A percentile compares a stretch with the other conserved stretches of the same genome.
phyloP scores from a whole-genome alignment of 2,797 vertebrate species.

The Lithobates sylvaticus region DNA sequence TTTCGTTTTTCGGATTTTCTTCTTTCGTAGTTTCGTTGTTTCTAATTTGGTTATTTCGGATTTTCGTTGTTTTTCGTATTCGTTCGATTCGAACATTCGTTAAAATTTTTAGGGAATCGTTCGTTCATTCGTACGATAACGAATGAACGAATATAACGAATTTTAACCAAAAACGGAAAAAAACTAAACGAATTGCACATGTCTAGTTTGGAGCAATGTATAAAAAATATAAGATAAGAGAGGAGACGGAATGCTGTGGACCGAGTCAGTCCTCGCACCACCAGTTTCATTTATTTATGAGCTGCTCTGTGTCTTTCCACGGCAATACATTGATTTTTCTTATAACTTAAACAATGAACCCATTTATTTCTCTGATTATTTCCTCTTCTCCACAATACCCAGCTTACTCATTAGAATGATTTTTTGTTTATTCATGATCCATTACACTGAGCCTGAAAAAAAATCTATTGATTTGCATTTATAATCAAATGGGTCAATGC shows the following conservation, averaged over 20 bases:
- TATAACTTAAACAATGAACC: conserved; percentile 50
- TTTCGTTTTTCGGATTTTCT: too few species aligned
- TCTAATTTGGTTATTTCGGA: too few species aligned
- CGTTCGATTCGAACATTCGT: too few species aligned
- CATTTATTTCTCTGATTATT: conserved; percentile 32
- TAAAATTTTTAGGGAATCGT: too few species aligned
- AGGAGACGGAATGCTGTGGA: background rate
- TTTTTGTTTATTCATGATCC: conserved; percentile 45
- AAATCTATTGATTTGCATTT: conserved; percentile 51
- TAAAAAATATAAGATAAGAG: background rate
- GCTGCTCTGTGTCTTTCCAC: conserved; percentile 20
- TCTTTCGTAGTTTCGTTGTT: too few species aligned
- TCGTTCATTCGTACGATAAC: too few species aligned
- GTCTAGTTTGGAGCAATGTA: too few species aligned
- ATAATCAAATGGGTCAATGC: conserved; percentile 50
- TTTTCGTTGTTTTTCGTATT: too few species aligned
- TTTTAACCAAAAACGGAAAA: too few species aligned
- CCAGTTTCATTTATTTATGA: conserved; percentile 31
- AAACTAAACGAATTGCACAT: too few species aligned
- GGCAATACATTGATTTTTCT: conserved; percentile 46
- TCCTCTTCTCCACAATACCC: conserved; percentile 8
- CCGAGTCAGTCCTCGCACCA: background rate
- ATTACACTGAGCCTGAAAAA: conserved; percentile 21
- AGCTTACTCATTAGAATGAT: conserved; percentile 18
- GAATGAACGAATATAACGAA: too few species aligned